Evolutionary conservation across 2,888 invertebrate genomes (phyloP).

Genomic region (Nematopogon swammerdamellus): DNA sequence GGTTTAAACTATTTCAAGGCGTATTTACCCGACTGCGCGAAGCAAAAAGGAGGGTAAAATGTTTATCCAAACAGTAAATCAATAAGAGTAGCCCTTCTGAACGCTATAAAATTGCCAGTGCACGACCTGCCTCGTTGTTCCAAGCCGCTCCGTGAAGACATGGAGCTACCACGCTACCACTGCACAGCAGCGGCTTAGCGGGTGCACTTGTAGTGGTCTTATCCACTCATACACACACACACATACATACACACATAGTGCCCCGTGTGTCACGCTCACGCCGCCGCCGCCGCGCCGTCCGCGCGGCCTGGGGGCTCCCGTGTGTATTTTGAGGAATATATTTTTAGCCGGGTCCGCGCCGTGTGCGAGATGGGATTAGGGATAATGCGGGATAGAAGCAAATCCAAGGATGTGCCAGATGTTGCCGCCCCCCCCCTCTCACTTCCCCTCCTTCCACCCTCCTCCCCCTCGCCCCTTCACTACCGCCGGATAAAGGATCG

Average conservation of each 20-base stretch:
- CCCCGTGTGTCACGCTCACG: no score
- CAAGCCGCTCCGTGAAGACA: no score
- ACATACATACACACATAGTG: no score
- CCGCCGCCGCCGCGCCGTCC: not conserved
- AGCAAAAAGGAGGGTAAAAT: no score
- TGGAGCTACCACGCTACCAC: no score
- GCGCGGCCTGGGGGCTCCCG: not conserved
- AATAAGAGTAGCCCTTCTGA: no score
- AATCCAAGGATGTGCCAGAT: conserved; percentile 9
- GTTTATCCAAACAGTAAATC: no score
- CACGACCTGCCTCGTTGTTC: no score
- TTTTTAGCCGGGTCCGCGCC: conserved; percentile 1
- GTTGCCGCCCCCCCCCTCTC: conserved; percentile 2
- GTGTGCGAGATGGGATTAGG: conserved; percentile 9
- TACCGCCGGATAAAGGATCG: not conserved
- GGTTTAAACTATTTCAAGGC: no score
- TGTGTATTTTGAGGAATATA: conserved; percentile 2
- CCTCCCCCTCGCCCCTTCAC: not conserved
- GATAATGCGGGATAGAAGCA: conserved; percentile 11
- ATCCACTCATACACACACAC: not conserved
- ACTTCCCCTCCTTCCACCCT: not conserved
- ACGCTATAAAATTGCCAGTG: no score
- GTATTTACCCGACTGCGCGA: no score
- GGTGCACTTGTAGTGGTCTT: not conserved
- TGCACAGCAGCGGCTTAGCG: not conserved